Evolutionary conservation across 2,888 invertebrate species (phyloP).

Genomic region (Stegophylla sp.): DNA sequence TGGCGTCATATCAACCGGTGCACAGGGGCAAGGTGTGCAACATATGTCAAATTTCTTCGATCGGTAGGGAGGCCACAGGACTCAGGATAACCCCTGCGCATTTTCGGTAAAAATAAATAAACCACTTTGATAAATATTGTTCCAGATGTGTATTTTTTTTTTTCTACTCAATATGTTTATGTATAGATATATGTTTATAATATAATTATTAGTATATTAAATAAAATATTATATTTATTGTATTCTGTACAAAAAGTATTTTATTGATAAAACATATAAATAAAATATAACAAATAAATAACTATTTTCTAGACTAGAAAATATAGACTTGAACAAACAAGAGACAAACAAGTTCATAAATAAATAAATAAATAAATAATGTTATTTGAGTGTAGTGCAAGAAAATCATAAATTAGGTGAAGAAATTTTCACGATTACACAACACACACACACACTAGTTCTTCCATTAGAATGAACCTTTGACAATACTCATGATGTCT

Average conservation of each 20-base stretch:
- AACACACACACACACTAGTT: too few species aligned
- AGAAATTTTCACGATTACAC: too few species aligned
- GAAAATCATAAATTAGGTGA: background rate
- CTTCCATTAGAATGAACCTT: background rate
- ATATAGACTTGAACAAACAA: background rate
- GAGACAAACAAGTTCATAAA: background rate
- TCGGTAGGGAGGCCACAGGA: slow-evolving; percentile 89
- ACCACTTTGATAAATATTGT: background rate
- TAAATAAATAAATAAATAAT: slow-evolving; percentile 1
- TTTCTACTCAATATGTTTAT: slow-evolving; percentile 20
- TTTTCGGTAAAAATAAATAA: slow-evolving; percentile 9
- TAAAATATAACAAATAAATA: slow-evolving; percentile 10
- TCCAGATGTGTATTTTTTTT: slow-evolving; percentile 15
- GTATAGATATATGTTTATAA: slow-evolving; percentile 32
- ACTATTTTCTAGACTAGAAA: slow-evolving; percentile 12
- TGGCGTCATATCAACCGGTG: slow-evolving; percentile 84
- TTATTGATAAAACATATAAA: slow-evolving; percentile 44
- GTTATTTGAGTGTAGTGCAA: too few species aligned
- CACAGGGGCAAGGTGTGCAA: slow-evolving; percentile 86
- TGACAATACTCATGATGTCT: slow-evolving; percentile 3
- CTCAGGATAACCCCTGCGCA: slow-evolving; percentile 76
- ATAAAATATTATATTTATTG: slow-evolving; percentile 6
- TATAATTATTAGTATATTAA: slow-evolving; percentile 14
- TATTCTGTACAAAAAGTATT: slow-evolving; percentile 32
- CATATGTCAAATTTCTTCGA: slow-evolving; percentile 85